Conservation (phyloP, 2,113 vertebrate genomes). For the Sphaerodactylus townsendi region DNA sequence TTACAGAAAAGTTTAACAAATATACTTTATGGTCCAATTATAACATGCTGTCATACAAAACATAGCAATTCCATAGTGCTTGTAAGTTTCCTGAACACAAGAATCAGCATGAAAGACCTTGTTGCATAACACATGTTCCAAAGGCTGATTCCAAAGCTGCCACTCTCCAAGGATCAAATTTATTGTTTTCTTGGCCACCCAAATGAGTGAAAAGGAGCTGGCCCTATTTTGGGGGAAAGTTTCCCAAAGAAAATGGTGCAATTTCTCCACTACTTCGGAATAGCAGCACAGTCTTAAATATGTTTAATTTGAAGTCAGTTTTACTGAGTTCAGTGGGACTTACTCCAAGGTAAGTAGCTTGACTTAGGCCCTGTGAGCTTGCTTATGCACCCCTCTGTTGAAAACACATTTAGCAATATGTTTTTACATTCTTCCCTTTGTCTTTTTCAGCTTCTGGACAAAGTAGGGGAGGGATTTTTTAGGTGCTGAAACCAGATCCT, state of each 20-base stretch:
- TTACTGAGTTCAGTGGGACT: background rate
- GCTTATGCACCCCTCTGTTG: background rate
- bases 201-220: conserved; percentile 45
- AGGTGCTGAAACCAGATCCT: conserved; percentile 11
- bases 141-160: conserved; percentile 54
- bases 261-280: background rate
- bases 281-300: conserved; percentile 11
- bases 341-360: background rate
- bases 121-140: background rate
- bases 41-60: too few species aligned
- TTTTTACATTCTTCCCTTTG: background rate
- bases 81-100: background rate
- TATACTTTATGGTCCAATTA: too few species aligned
- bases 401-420: background rate
- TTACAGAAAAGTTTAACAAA: too few species aligned
- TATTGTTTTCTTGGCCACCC: conserved; percentile 55
- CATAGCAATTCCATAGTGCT: background rate
- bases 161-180: conserved; percentile 56
- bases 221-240: conserved; percentile 26
- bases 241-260: conserved; percentile 26
- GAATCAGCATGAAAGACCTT: background rate
- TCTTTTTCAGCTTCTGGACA: background rate
- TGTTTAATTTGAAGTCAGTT: background rate
- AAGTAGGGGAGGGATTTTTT: conserved; percentile 28
- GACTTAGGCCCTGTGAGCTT: background rate